These are phyloP conservation scores for Eurytoma adleriae DNA, from an alignment of 2,888 invertebrate genomes.

Conservation along the genomic window DNA sequence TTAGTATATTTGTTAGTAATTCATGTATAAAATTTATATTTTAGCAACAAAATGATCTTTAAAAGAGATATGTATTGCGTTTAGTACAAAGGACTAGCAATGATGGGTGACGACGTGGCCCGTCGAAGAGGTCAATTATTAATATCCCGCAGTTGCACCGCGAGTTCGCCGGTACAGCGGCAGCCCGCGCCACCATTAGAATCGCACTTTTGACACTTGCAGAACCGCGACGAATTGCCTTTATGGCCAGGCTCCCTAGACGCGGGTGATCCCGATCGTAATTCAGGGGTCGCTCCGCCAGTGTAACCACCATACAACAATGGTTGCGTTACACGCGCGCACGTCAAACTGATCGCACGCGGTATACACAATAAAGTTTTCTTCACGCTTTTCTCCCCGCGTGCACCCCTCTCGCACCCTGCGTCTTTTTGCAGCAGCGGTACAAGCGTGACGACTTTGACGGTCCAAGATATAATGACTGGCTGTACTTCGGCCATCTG, in stretches of 20 bases:
- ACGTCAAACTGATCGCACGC: slow-evolving; percentile 11
- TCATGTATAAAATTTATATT: no score
- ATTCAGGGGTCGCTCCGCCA: slow-evolving; percentile 66
- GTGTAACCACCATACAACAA: slow-evolving; percentile 31
- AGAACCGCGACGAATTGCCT: slow-evolving; percentile 74
- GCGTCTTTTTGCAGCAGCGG: slow-evolving; percentile 7
- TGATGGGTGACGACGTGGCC: neutral
- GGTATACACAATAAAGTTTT: slow-evolving; percentile 34
- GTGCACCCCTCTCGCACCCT: neutral
- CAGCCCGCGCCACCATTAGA: slow-evolving; percentile 63
- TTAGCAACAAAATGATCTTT: no score
- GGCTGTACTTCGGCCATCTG: no score
- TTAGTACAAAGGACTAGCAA: slow-evolving; percentile 8
- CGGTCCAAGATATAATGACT: slow-evolving; percentile 16
- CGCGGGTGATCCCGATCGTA: slow-evolving; percentile 63
- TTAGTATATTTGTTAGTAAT: no score
- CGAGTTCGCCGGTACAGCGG: neutral
- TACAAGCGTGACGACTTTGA: slow-evolving; percentile 34
- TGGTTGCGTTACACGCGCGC: neutral
- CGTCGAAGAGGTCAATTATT: slow-evolving; percentile 51
- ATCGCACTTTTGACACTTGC: slow-evolving; percentile 74
- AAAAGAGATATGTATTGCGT: no score
- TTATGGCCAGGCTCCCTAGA: slow-evolving; percentile 68
- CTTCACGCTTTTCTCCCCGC: slow-evolving; percentile 23
- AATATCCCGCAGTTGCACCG: slow-evolving; percentile 61